A percentile compares a stretch with the other conserved stretches of the same genome.
Conservation (phyloP, 2,797 vertebrate genomes). For the Argya squamiceps region DNA sequence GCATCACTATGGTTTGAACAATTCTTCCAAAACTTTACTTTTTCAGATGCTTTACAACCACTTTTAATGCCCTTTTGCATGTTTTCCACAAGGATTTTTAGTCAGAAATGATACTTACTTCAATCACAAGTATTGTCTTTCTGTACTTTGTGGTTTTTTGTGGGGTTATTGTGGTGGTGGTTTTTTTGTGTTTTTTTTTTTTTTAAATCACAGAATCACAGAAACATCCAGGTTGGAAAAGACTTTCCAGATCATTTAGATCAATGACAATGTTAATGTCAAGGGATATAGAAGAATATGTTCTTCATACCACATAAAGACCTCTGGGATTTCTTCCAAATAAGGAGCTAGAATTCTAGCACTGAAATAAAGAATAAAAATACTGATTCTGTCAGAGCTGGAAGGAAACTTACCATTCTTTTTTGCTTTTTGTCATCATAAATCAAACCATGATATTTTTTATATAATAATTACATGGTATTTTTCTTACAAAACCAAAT, state of each 20-base stretch:
- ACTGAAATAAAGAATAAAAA: neutral
- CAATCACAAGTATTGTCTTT: neutral
- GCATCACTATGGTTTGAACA: neutral
- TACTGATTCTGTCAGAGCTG: neutral
- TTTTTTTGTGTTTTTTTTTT: accelerated
- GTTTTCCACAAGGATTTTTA: neutral
- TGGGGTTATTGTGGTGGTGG: neutral
- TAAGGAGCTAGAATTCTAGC: neutral
- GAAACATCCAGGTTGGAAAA: neutral
- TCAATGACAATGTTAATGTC: neutral
- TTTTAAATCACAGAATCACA: neutral
- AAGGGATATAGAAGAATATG: neutral
- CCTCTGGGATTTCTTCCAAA: neutral
- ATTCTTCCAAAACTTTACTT: neutral
- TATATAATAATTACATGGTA: neutral
- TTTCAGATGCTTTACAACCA: neutral
- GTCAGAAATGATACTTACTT: neutral
- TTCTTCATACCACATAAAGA: neutral
- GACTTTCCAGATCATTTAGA: neutral
- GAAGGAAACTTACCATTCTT: accelerated
- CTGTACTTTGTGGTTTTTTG: neutral
- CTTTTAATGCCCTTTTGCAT: neutral
- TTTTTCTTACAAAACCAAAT: neutral
- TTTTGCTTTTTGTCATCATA: neutral
- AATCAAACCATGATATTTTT: neutral